A percentile compares a stretch with the other conserved stretches of the same genome.
These are phyloP conservation scores for Incurvaria masculella DNA, from an alignment of 2,888 invertebrate species.

Conservation along the genomic window DNA sequence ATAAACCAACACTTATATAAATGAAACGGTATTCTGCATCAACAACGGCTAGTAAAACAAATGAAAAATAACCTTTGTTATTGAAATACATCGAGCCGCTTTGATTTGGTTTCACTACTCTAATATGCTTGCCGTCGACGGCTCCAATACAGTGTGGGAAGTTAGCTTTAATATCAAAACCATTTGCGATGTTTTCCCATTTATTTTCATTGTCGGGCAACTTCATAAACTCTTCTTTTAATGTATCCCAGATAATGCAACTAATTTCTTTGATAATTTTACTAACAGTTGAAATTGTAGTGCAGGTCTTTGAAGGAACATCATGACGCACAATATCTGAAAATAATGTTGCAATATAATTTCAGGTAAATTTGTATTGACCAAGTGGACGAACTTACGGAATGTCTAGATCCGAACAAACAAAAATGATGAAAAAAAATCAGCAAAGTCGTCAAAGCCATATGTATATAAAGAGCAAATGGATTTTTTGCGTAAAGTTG, in stretches of 20 bases:
- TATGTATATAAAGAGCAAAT: too few species aligned
- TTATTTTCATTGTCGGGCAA: slow-evolving; percentile 4
- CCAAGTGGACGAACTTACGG: too few species aligned
- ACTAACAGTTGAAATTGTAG: too few species aligned
- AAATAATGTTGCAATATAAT: too few species aligned
- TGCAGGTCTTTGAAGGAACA: too few species aligned
- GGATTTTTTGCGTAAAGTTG: slow-evolving; percentile 1
- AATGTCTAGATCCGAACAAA: too few species aligned
- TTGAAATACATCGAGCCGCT: slow-evolving; percentile 1
- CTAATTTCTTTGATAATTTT: too few species aligned
- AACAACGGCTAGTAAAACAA: slow-evolving; percentile 1
- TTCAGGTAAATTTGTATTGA: too few species aligned
- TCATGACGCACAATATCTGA: too few species aligned
- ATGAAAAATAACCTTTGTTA: background rate
- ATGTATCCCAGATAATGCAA: slow-evolving; percentile 6
- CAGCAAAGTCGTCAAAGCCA: too few species aligned
- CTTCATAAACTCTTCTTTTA: slow-evolving; percentile 4
- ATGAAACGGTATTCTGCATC: background rate
- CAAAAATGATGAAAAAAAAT: too few species aligned
- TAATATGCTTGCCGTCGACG: background rate
- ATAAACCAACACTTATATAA: slow-evolving; percentile 19
- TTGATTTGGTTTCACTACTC: slow-evolving; percentile 1
- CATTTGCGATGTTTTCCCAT: slow-evolving; percentile 7
- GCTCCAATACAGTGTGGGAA: slow-evolving; percentile 7
- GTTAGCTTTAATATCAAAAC: slow-evolving; percentile 8